phyloP scores from a whole-genome alignment of 2,113 vertebrate genomes.

The Kryptolebias marmoratus region DNA sequence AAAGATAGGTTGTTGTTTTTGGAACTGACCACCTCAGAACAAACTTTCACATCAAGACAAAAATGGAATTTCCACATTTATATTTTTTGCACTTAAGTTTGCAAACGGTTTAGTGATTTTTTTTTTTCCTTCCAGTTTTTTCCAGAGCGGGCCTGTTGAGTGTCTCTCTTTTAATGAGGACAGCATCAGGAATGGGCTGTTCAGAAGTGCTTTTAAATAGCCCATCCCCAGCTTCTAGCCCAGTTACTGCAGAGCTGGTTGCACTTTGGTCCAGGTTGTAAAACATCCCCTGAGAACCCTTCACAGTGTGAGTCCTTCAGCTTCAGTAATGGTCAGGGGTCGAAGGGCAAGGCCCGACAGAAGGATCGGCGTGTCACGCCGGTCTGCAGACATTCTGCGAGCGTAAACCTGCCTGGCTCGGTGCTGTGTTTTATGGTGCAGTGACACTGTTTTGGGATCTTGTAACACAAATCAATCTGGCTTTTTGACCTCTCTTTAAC shows the following conservation, averaged over 20 bases:
- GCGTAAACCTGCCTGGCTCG: conserved; percentile 36
- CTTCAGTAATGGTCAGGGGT: conserved; percentile 57
- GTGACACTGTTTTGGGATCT: conserved; percentile 9
- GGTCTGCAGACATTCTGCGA: conserved; percentile 36
- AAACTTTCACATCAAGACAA: not conserved
- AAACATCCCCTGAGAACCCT: conserved; percentile 51
- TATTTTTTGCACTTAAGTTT: not conserved
- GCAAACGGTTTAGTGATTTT: not conserved
- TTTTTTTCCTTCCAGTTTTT: not conserved
- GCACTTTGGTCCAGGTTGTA: conserved; percentile 60
- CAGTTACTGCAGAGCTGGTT: conserved; percentile 19
- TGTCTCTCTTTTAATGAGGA: conserved; percentile 41
- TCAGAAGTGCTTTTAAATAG: conserved; percentile 38
- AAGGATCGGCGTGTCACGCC: conserved; percentile 48
- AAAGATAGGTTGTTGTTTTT: too few relatives aligned
- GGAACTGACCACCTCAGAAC: too few relatives aligned
- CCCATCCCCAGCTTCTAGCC: too few relatives aligned
- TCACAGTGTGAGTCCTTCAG: conserved; percentile 63
- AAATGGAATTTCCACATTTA: not conserved
- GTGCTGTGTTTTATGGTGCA: conserved; percentile 16
- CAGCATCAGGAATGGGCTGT: conserved; percentile 49
- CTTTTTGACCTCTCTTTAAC: not conserved
- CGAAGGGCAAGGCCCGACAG: conserved; percentile 58
- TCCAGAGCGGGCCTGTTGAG: not conserved
- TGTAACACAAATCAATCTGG: not conserved